Base-by-base conservation (phyloP, 64 coral and sea anemone genomes). In the Montipora capricornis region DNA sequence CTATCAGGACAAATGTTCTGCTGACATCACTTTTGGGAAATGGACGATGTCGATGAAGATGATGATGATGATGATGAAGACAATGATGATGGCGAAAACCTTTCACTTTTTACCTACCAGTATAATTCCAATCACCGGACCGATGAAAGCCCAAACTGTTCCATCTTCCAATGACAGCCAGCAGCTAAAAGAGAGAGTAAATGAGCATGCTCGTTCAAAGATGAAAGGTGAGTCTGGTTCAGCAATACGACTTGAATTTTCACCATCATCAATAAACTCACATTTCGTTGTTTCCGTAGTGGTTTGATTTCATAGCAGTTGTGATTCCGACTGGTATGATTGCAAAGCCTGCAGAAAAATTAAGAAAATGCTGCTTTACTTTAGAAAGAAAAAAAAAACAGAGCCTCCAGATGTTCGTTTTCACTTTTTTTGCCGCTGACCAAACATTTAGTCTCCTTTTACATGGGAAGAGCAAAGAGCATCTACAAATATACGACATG, bases 161-260 rank as follows among this genome's bases (percentile, higher is more conserved):
- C 91, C 91, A 79, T 93, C 84, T 13, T 87, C 82, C 5, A 78
- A 20, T 10, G 91, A 93, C 4, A 93, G 60, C 91, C 91, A 93
- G 48, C 91, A 93, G 1, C 91, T 93, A 37, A 3, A 78, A 87
- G 8, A 26, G 4, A 16, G 19, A 55, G 79, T 14, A 26, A 69
- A 44, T 45, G 10, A 46, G 44, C 29, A 22, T 74, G n/a, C 4
- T 24, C 24, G 20, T 75, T 75, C 20, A 8, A 44, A 20, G 5
- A 10, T 16, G 6, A 15, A 10, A 22, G 16, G 44, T 46, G 14
- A 14, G 0, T 46, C 14, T 76, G 2, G 61, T 64, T 64, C 9
- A 11, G 3, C 8, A 64, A 64, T 12, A 19, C 14, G 61, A 15
- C 14, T 12, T 64, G 9, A 12, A 9, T 15, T 64, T 14, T 55